Base-by-base conservation (phyloP, 2,113 vertebrate genomes). In the Paraplagusia blochii region DNA sequence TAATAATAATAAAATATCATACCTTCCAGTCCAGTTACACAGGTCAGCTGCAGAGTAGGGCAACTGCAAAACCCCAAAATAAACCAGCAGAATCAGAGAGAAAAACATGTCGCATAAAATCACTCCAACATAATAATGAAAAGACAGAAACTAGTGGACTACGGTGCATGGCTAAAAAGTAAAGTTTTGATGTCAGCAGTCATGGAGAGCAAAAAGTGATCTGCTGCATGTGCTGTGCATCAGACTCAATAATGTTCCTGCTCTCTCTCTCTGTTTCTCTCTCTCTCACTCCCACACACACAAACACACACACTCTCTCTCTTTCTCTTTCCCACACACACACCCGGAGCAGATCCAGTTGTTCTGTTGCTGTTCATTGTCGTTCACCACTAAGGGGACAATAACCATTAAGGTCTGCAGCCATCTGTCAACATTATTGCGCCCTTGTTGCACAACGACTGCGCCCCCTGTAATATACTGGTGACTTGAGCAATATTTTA, bases 11-110 rank as follows among this genome's bases (percentile, higher is more conserved):
- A 39, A 48, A 0, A 55, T 1, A 12, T 3, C 81, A 76, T 74
- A 92, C 92, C 91, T 92, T 62, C 92, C 92, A 46, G 83, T 89
- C 91, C 92, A 92, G 88, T 88, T 90, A 85, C 93, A 92, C 51
- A 72, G 43, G 44, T 90, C 89, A n/a, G 88, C 79, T 0, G 69
- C 59, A 42, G 77, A 69, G 8, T 16, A 44, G 18, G 15, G 13
- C 0, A 63, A 34, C 36, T 16, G 68, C 2, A 83, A 43, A 44
- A 19, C 36, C 63, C 83, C 44, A 9, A 69, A 17, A 40, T 9
- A 55, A 46, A 62, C 5, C 8, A 14, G 4, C 43, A 67, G 8
- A 0, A 64, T 58, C 55, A 52, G 48, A 42, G 14, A 50, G n/a
- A 57, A 45, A 54, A 66, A 72, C 89, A 89, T 87, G 14, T 87